A percentile compares a stretch with the other conserved stretches of the same genome.
Evolutionary conservation across 2,888 invertebrate species (phyloP).

Genomic region (Pyrochroa serraticornis): DNA sequence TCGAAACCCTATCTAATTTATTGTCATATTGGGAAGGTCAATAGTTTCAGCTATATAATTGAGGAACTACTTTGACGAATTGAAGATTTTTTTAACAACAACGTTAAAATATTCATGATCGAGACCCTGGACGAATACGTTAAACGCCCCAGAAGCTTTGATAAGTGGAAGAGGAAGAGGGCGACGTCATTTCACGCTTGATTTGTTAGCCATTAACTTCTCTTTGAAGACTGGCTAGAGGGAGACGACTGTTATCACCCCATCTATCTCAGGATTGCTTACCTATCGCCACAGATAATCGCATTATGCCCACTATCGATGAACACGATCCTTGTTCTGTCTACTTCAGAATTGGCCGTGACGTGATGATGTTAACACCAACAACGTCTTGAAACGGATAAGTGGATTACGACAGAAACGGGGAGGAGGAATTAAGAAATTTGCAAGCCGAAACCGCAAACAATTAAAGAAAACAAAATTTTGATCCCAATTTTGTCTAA

Average conservation of each 20-base stretch:
- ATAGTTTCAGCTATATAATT: constrained; percentile 8
- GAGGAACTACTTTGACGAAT: background rate
- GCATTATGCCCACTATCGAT: constrained; percentile 18
- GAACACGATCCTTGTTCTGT: background rate
- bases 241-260: constrained; percentile 34
- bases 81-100: constrained; percentile 7
- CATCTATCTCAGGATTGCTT: constrained; percentile 36
- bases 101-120: constrained; percentile 28
- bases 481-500: too few species aligned
- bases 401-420: too few species aligned
- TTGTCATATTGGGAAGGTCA: constrained; percentile 1
- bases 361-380: too few species aligned
- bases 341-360: too few species aligned
- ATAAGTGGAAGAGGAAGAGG: constrained; percentile 36
- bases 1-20: too few species aligned
- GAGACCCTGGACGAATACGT: constrained; percentile 27
- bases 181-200: constrained; percentile 44
- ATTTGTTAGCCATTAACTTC: constrained; percentile 44
- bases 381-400: too few species aligned
- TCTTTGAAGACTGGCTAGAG: constrained; percentile 22
- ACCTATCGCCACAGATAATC: constrained; percentile 34
- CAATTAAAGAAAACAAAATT: too few species aligned
- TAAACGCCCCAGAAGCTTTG: constrained; percentile 34
- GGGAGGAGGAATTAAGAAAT: too few species aligned
- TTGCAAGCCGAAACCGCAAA: too few species aligned